Percentiles rank a stretch among this genome's conserved stretches.
phyloP scores from a whole-genome alignment of 2,797 vertebrate species.

The Buphagus erythrorhynchus region DNA sequence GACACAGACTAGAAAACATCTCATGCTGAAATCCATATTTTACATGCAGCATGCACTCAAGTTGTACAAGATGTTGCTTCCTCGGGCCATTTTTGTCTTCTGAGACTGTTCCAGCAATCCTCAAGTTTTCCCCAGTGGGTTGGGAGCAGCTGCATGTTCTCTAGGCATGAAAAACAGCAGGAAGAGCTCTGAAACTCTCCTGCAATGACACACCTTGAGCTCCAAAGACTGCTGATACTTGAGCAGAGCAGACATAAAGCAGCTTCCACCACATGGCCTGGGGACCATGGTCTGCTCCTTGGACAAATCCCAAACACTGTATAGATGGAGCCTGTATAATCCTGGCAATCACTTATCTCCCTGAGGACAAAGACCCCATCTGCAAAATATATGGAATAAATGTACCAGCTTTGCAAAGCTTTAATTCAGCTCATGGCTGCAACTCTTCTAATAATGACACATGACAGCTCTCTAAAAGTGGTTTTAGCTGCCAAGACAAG shows the following conservation, averaged over 20 bases:
- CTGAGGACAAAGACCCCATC: conserved; percentile 20
- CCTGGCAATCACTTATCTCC: background rate
- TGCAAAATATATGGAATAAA: background rate
- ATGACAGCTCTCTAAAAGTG: conserved; percentile 3
- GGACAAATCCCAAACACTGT: background rate
- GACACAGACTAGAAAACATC: background rate
- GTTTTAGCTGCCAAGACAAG: conserved; percentile 16
- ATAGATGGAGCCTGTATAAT: background rate
- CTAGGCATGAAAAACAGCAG: background rate
- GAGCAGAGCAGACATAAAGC: background rate
- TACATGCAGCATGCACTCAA: background rate
- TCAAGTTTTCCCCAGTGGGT: background rate
- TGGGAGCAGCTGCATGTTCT: conserved; percentile 28
- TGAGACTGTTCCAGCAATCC: background rate
- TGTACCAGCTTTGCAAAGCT: background rate
- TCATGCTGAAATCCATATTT: background rate
- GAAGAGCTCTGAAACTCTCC: background rate
- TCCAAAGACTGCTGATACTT: background rate
- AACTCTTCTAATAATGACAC: conserved; percentile 22
- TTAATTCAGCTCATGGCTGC: background rate
- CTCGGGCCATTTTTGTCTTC: background rate
- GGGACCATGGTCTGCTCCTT: background rate
- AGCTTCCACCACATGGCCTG: background rate
- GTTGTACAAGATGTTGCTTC: background rate
- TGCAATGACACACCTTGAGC: background rate